phyloP scores from a whole-genome alignment of 1,140 invertebrate species.

The Archivesica marissinica region DNA sequence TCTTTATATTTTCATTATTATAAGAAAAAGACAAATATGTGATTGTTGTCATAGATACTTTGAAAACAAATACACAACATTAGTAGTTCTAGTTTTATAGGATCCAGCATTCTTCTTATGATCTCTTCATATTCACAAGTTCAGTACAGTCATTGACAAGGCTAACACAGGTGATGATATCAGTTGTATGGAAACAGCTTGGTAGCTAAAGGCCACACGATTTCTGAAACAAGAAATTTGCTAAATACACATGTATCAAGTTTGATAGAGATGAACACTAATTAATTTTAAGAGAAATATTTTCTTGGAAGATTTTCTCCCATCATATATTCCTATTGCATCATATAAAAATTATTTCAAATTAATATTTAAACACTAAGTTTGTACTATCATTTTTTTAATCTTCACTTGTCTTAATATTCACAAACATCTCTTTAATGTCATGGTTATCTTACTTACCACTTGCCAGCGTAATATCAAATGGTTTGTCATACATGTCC shows the following conservation, averaged over 20 bases:
- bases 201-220: conserved; percentile 76
- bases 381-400: background rate
- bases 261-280: background rate
- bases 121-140: too few species aligned
- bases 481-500: conserved; percentile 73
- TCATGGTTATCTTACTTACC: conserved; percentile 67
- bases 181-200: conserved; percentile 77
- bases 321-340: background rate
- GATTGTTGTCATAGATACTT: too few species aligned
- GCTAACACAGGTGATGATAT: too few species aligned
- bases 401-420: background rate
- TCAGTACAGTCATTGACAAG: too few species aligned
- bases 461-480: conserved; percentile 76
- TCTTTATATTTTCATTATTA: too few species aligned
- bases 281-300: background rate
- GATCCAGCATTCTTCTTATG: too few species aligned
- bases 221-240: conserved; percentile 70
- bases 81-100: too few species aligned
- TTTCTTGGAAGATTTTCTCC: background rate
- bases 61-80: too few species aligned
- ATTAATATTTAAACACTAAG: background rate
- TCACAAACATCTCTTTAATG: conserved; percentile 2
- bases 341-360: background rate
- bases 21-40: too few species aligned
- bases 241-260: too few species aligned